phyloP scores from a whole-genome alignment of 2,888 invertebrate genomes.

The Torymus texanus region DNA sequence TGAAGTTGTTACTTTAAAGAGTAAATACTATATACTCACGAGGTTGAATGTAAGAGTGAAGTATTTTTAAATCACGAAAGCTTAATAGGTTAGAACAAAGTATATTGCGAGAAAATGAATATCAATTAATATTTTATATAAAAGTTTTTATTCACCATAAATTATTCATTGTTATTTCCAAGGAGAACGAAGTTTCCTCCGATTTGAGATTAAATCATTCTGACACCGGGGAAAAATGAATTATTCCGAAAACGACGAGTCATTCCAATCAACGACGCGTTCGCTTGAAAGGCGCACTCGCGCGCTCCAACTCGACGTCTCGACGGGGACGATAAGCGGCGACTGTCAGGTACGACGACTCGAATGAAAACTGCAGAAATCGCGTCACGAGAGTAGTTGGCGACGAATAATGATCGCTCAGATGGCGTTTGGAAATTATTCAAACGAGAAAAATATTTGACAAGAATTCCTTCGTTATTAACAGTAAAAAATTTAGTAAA shows the following conservation, averaged over 20 bases:
- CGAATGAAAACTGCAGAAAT: constrained; percentile 11
- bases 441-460: constrained; percentile 61
- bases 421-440: constrained; percentile 57
- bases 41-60: no score
- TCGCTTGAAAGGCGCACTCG: no score
- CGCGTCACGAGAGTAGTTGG: neutral
- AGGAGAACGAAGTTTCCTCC: no score
- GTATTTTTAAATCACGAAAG: no score
- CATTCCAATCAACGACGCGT: constrained; percentile 2
- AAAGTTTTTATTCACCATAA: no score
- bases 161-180: no score
- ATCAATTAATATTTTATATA: no score
- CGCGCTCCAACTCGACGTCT: neutral
- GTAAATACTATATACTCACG: no score
- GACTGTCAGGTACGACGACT: neutral
- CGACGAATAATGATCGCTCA: constrained; percentile 38
- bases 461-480: constrained; percentile 23
- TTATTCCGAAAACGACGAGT: neutral
- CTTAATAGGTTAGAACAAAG: no score
- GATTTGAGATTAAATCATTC: no score
- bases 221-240: neutral
- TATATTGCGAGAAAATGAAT: no score
- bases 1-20: no score
- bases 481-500: neutral
- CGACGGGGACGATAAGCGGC: neutral